A percentile compares a stretch with the other conserved stretches of the same genome.
Evolutionary conservation across 2,113 vertebrate species (phyloP).

Genomic region (Neodontobutis hainanensis): DNA sequence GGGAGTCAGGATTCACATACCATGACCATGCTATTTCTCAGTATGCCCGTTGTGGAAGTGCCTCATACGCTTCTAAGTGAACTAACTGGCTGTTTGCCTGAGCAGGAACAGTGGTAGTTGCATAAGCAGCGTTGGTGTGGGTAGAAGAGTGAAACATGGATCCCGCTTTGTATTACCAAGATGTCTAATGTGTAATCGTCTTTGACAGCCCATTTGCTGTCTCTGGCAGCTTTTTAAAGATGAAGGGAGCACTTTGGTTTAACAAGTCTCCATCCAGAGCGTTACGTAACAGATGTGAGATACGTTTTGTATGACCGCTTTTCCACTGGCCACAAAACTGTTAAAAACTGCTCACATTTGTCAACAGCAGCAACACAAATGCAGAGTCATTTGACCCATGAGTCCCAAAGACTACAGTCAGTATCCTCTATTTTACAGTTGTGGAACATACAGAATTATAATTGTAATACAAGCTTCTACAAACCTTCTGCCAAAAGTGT

Average conservation of each 20-base stretch:
- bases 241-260: constrained; percentile 22
- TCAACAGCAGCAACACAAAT: background rate
- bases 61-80: constrained; percentile 23
- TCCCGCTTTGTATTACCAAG: constrained; percentile 41
- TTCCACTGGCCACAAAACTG: background rate
- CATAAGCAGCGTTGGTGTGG: constrained; percentile 51
- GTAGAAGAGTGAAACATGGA: constrained; percentile 48
- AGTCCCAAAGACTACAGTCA: too few species aligned
- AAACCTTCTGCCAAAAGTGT: too few species aligned
- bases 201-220: constrained; percentile 47
- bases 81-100: constrained; percentile 46
- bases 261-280: constrained; percentile 23
- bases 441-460: too few species aligned
- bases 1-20: constrained; percentile 35
- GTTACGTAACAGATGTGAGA: constrained; percentile 24
- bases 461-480: too few species aligned
- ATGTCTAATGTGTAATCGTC: constrained; percentile 51
- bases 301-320: constrained; percentile 1
- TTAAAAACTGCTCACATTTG: background rate
- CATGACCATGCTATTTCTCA: constrained; percentile 26
- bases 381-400: background rate
- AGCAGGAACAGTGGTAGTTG: constrained; percentile 43
- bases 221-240: constrained; percentile 33
- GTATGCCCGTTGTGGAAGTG: constrained; percentile 30
- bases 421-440: too few species aligned